A percentile compares a stretch with the other conserved stretches of the same genome.
Conservation (phyloP, 2,113 vertebrate species). For the Oryzias javanicus region DNA sequence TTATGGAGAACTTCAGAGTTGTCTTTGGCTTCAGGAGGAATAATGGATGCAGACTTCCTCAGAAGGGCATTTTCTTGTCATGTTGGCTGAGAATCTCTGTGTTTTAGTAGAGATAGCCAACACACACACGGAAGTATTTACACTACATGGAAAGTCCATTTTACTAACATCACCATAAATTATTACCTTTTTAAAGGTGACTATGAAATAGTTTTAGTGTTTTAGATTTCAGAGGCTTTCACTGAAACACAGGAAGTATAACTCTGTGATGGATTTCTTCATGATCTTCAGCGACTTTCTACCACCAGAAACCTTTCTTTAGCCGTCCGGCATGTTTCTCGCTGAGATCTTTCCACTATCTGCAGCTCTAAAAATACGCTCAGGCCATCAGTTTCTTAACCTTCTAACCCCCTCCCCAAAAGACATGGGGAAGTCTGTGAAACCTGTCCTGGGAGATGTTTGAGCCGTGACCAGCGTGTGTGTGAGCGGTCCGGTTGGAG, state of each 20-base stretch:
- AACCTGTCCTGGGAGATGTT: constrained; percentile 56
- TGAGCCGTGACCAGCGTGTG: constrained; percentile 45
- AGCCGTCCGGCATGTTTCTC: constrained; percentile 39
- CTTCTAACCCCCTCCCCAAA: not conserved
- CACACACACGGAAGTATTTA: constrained; percentile 55
- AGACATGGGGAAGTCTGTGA: constrained; percentile 40
- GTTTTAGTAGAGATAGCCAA: constrained; percentile 31
- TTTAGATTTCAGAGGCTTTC: constrained; percentile 68
- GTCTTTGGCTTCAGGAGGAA: constrained; percentile 12
- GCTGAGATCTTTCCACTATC: constrained; percentile 34
- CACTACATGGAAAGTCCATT: constrained; percentile 76
- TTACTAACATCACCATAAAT: constrained; percentile 59
- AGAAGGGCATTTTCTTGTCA: constrained; percentile 35
- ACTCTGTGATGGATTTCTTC: constrained; percentile 66
- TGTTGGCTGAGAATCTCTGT: constrained; percentile 39
- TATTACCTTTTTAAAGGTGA: constrained; percentile 54
- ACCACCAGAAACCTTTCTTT: constrained; percentile 64
- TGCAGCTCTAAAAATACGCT: constrained; percentile 72
- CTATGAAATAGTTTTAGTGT: constrained; percentile 57
- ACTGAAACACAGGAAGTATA: constrained; percentile 45
- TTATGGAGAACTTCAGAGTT: constrained; percentile 33
- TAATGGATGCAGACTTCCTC: constrained; percentile 28
- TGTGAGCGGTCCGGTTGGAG: constrained; percentile 29
- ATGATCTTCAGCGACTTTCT: constrained; percentile 69
- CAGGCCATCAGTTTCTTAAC: constrained; percentile 54